phyloP scores from a whole-genome alignment of 1,140 invertebrate genomes.

The Philopotamus ludificatus region DNA sequence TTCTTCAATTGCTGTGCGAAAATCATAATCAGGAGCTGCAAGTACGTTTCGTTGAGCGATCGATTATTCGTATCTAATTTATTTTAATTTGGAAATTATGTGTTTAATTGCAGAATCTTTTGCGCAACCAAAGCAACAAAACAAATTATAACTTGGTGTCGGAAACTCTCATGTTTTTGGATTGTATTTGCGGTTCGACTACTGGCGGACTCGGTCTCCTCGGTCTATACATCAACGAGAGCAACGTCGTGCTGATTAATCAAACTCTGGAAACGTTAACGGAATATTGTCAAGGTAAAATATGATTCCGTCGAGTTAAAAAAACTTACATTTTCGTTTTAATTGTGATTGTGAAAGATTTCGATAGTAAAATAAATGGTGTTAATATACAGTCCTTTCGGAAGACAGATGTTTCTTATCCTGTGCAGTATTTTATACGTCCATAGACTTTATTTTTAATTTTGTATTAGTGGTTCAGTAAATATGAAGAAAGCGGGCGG shows the following conservation, averaged over 20 bases:
- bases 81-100: neutral
- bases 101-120: conserved; percentile 75
- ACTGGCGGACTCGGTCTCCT: conserved; percentile 95
- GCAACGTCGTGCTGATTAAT: conserved; percentile 95
- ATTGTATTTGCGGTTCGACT: conserved; percentile 99
- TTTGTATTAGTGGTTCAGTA: too few relatives aligned
- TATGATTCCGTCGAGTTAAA: neutral
- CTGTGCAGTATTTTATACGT: too few relatives aligned
- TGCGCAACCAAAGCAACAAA: conserved; percentile 94
- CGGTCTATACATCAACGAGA: conserved; percentile 96
- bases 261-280: conserved; percentile 98
- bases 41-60: conserved; percentile 51
- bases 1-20: conserved; percentile 96
- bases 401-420: too few relatives aligned
- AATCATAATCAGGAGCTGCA: conserved; percentile 97
- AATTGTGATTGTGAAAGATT: too few relatives aligned
- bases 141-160: conserved; percentile 96
- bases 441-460: too few relatives aligned
- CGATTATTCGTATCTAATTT: conserved; percentile 8
- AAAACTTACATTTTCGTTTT: too few relatives aligned
- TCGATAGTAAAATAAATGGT: too few relatives aligned
- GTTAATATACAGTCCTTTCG: too few relatives aligned
- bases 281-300: conserved; percentile 96
- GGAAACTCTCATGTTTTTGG: conserved; percentile 97
- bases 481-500: too few relatives aligned